Conservation (phyloP, 2,888 invertebrate species). For the Cheiracanthium punctorium region DNA sequence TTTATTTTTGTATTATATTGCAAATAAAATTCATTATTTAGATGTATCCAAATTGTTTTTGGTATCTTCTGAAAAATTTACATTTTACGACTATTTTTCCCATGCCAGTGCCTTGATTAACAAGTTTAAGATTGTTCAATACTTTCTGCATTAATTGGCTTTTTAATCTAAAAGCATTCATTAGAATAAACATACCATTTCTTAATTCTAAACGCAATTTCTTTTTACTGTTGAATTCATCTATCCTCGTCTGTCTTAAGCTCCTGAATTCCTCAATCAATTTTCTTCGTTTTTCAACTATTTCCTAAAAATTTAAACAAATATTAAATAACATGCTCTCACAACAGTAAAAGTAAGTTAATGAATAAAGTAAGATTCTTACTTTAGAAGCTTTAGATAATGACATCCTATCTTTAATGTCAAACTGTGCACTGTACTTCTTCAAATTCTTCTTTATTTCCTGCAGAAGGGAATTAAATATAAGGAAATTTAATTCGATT, state of each 20-base stretch:
- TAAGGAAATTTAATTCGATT: no score
- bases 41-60: no score
- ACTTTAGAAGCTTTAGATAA: slow-evolving; percentile 93
- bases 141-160: no score
- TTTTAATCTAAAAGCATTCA: no score
- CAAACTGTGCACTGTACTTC: slow-evolving; percentile 96
- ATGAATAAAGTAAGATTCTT: slow-evolving; percentile 57
- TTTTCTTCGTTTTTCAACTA: slow-evolving; percentile 92
- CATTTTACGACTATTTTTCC: no score
- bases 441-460: slow-evolving; percentile 98
- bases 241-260: slow-evolving; percentile 85
- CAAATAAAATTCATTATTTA: no score
- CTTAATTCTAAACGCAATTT: slow-evolving; percentile 86
- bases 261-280: slow-evolving; percentile 90
- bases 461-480: no score
- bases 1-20: no score
- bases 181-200: slow-evolving; percentile 89
- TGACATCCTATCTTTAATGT: slow-evolving; percentile 95
- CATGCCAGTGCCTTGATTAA: no score
- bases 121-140: no score
- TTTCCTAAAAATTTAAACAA: slow-evolving; percentile 78
- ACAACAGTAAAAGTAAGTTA: not conserved
- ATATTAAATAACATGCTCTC: not conserved
- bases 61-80: no score
- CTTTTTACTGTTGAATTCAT: slow-evolving; percentile 87